Evolutionary conservation across 2,888 invertebrate genomes (phyloP).

Genomic region (Perithous albicinctus): DNA sequence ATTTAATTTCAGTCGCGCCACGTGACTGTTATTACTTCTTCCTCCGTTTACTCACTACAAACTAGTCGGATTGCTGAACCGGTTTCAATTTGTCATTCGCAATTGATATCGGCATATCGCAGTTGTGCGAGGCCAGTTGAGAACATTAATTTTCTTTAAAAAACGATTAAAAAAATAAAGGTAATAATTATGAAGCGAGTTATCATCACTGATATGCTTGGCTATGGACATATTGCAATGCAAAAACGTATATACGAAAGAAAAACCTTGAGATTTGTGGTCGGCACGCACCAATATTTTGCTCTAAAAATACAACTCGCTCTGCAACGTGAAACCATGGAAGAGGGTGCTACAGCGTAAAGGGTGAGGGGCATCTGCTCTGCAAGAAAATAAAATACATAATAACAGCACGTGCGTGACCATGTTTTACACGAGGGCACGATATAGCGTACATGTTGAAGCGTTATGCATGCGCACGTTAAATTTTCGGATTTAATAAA

Average conservation of each 20-base stretch:
- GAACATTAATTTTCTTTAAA: constrained; percentile 56
- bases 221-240: background rate
- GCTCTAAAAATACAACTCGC: constrained; percentile 78
- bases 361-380: constrained; percentile 80
- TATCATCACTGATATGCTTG: background rate
- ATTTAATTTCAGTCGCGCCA: background rate
- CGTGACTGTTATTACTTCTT: background rate
- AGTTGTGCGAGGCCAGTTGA: constrained; percentile 41
- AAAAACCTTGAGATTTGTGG: constrained; percentile 1
- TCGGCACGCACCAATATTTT: constrained; percentile 4
- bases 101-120: constrained; percentile 69
- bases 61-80: constrained; percentile 52
- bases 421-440: constrained; percentile 56
- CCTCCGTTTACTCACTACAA: constrained; percentile 8
- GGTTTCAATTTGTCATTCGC: constrained; percentile 72
- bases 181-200: background rate
- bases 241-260: background rate
- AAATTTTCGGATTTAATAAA: background rate
- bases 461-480: background rate
- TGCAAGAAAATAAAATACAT: constrained; percentile 76
- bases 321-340: constrained; percentile 60
- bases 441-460: constrained; percentile 16
- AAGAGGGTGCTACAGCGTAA: constrained; percentile 71
- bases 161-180: background rate
- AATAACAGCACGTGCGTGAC: constrained; percentile 77